Conservation (phyloP, 2,888 invertebrate species). For the Auanema sp. region DNA sequence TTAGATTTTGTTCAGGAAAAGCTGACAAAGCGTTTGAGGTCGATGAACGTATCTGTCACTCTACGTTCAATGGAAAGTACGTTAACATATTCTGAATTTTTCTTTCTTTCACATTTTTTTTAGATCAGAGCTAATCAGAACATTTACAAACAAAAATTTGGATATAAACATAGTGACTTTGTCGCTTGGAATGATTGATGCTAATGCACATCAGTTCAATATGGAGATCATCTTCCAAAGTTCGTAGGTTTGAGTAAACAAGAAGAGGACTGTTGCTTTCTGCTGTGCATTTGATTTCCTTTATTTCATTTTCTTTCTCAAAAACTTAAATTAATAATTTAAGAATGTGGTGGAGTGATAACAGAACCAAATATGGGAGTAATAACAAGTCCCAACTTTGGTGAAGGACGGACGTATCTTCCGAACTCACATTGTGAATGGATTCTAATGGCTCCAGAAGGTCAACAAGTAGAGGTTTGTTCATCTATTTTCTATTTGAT, state of each 20-base stretch:
- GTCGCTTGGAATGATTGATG: not conserved
- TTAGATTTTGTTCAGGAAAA: not conserved
- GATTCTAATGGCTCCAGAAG: slow-evolving; percentile 56
- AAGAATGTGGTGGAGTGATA: slow-evolving; percentile 47
- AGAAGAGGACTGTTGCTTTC: slow-evolving; percentile 7
- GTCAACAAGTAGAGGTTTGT: slow-evolving; percentile 49
- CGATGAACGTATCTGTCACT: slow-evolving; percentile 33
- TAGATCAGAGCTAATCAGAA: not conserved
- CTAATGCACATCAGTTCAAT: not conserved
- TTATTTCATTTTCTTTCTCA: slow-evolving; percentile 18
- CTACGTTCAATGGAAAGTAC: slow-evolving; percentile 19
- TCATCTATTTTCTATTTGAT: too few species aligned
- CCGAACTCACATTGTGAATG: slow-evolving; percentile 51
- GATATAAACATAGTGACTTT: slow-evolving; percentile 1
- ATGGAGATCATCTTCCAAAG: not conserved
- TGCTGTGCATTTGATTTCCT: slow-evolving; percentile 24
- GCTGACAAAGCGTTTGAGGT: not conserved
- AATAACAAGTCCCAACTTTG: slow-evolving; percentile 40
- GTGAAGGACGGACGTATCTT: slow-evolving; percentile 38
- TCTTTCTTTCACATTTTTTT: not conserved
- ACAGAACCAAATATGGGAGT: slow-evolving; percentile 33
- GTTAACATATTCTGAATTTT: not conserved
- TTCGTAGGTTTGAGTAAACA: not conserved
- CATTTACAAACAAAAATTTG: not conserved
- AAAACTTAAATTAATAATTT: slow-evolving; percentile 9